Conservation (phyloP, 2,888 invertebrate species). For the Sphecodes monilicornis region DNA sequence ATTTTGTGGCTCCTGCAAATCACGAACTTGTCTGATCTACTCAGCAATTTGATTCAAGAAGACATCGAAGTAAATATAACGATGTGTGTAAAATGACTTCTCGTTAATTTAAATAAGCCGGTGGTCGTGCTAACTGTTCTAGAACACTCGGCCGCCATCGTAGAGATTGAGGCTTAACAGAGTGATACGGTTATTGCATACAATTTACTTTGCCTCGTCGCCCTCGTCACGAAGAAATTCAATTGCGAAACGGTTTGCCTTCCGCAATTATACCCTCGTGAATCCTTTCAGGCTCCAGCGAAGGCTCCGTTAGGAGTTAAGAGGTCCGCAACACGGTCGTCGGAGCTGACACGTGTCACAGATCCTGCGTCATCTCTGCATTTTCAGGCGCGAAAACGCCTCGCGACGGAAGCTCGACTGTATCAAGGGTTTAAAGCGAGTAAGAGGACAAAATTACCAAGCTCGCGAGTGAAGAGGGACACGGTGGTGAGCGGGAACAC, state of each 20-base stretch:
- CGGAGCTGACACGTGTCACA: neutral
- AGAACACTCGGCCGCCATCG: neutral
- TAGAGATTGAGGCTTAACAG: neutral
- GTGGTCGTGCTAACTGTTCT: neutral
- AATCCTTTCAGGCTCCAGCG: neutral
- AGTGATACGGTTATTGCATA: conserved; percentile 10
- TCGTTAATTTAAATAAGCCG: neutral
- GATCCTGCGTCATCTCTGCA: neutral
- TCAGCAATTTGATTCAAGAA: neutral
- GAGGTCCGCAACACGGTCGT: conserved; percentile 5
- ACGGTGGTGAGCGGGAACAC: neutral
- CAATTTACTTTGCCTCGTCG: conserved; percentile 17
- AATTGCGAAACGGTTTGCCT: conserved; percentile 21
- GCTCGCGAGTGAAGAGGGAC: conserved; percentile 48
- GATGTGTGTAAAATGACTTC: neutral
- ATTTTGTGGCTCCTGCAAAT: no score
- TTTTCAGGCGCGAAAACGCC: neutral
- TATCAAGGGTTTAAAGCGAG: conserved; percentile 49
- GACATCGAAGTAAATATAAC: neutral
- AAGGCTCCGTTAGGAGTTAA: neutral
- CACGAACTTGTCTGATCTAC: no score
- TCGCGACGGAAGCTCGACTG: neutral
- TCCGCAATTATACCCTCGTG: conserved; percentile 10
- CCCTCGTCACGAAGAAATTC: conserved; percentile 26
- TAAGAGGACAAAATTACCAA: conserved; percentile 65